phyloP scores from a whole-genome alignment of 2,888 invertebrate species.

The Gastrophysa polygoni region DNA sequence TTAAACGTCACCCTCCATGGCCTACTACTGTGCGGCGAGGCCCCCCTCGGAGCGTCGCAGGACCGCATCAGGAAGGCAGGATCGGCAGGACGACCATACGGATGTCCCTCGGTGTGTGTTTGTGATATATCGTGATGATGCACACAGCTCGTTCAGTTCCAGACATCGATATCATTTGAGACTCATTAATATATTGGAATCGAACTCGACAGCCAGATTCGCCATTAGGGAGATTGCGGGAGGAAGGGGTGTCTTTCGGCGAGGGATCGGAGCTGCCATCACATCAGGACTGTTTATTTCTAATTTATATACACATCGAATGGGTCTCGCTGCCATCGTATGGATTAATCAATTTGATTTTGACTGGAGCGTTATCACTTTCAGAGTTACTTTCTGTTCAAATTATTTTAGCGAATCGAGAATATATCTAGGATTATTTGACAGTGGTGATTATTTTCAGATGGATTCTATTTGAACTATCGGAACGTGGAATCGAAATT shows the following conservation, averaged over 20 bases:
- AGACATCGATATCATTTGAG: slow-evolving; percentile 33
- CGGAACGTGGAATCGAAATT: too few relatives aligned
- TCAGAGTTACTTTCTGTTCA: too few relatives aligned
- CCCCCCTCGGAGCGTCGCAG: not conserved
- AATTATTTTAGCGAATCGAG: too few relatives aligned
- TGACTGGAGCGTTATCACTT: too few relatives aligned
- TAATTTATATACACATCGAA: not conserved
- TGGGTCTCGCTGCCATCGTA: too few relatives aligned
- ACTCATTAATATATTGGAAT: slow-evolving; percentile 32
- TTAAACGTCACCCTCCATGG: slow-evolving; percentile 18
- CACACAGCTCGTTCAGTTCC: slow-evolving; percentile 26
- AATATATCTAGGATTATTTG: too few relatives aligned
- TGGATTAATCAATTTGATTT: too few relatives aligned
- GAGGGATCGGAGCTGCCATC: not conserved
- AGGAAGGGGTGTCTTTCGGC: not conserved
- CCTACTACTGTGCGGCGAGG: slow-evolving; percentile 15
- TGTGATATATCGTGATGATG: slow-evolving; percentile 16
- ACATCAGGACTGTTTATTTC: not conserved
- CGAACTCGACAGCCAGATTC: slow-evolving; percentile 18
- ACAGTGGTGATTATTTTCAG: too few relatives aligned
- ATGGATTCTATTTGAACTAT: too few relatives aligned
- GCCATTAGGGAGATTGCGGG: slow-evolving; percentile 25
- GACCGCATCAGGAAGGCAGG: not conserved
- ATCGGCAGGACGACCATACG: not conserved
- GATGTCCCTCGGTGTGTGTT: not conserved